These are phyloP conservation scores for Ecdyonurus torrentis DNA, from an alignment of 2,888 invertebrate species.

Conservation along the genomic window DNA sequence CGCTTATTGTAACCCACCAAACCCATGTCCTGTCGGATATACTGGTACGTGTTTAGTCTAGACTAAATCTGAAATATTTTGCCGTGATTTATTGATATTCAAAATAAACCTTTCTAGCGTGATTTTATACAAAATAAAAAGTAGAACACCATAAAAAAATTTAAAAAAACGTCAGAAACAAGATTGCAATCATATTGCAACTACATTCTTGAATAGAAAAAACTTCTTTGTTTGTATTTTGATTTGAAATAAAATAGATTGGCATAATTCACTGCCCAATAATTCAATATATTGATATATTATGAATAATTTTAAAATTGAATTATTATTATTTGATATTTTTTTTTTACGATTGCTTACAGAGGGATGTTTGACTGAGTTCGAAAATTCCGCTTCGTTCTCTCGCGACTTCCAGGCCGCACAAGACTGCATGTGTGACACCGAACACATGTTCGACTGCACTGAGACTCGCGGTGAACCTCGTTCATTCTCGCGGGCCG, in stretches of 20 bases:
- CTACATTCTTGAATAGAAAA: background rate
- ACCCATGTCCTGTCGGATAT: slow-evolving; percentile 94
- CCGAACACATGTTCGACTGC: slow-evolving; percentile 94
- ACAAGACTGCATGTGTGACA: slow-evolving; percentile 95
- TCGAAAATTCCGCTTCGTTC: slow-evolving; percentile 90
- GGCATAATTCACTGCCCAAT: no score
- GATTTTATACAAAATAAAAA: background rate
- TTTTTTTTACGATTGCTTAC: no score
- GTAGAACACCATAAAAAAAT: no score
- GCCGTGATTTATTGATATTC: background rate
- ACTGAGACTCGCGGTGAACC: slow-evolving; percentile 30
- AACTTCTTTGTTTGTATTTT: background rate
- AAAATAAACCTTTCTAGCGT: background rate
- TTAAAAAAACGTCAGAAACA: no score
- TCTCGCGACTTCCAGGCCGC: slow-evolving; percentile 83
- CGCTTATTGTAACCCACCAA: slow-evolving; percentile 97
- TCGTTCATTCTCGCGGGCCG: slow-evolving; percentile 1
- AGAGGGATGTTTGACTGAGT: slow-evolving; percentile 78
- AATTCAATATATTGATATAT: no score
- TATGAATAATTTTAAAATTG: no score
- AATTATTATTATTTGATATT: no score
- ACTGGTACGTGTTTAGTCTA: slow-evolving; percentile 50
- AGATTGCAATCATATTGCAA: background rate
- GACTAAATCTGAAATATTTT: background rate
- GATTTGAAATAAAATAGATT: background rate